Evolutionary conservation across 2,797 vertebrate genomes (phyloP), one percentile per base, ranked within the genome.

Genomic region (Ctenosaura bakeri): DNA sequence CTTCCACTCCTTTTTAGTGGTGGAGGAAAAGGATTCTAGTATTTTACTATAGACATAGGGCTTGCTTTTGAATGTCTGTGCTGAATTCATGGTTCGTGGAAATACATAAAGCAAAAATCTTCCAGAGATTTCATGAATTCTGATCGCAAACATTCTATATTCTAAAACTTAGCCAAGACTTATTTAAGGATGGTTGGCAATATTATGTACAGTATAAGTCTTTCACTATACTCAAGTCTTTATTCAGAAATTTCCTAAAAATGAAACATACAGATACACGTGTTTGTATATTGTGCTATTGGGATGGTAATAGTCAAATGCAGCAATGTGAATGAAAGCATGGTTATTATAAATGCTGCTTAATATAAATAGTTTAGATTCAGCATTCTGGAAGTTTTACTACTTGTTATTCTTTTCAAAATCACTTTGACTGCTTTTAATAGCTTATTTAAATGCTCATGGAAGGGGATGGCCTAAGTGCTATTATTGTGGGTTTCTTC

Each of bases 401-500:
- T 59, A 29, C 81, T 86, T 91, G 35, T 5, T 1, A 20, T 89
- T 50, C 83, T 95, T 94, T 94, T 94, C 91, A 56, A 88, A 90
- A 89, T 83, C 7, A 81, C 35, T 46, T 79, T 3, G 64, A 52
- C 16, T 93, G 92, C 32, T 82, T 83, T 46, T 92, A 90, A 38
- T 38, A 84, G 35, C 16, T 89, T 13, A 0, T 74, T 89, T 84
- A 90, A 4, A 0, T 76, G 0, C 73, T 93, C 50, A 84, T 32
- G 20, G 89, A 83, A 76, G 56, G 66, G 2, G 77, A 56, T 81
- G 38, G 50, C 85, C 73, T 92, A 89, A 78, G 5, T 91, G 87
- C 89, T 88, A 26, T 94, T 94, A 85, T 69, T 91, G 88, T 35
- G 62, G 16, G 52, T 95, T 95, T 94, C 86, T 95, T 93, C 83